Base-by-base conservation (phyloP, 2,888 invertebrate genomes). In the Rhogogaster chlorosoma region DNA sequence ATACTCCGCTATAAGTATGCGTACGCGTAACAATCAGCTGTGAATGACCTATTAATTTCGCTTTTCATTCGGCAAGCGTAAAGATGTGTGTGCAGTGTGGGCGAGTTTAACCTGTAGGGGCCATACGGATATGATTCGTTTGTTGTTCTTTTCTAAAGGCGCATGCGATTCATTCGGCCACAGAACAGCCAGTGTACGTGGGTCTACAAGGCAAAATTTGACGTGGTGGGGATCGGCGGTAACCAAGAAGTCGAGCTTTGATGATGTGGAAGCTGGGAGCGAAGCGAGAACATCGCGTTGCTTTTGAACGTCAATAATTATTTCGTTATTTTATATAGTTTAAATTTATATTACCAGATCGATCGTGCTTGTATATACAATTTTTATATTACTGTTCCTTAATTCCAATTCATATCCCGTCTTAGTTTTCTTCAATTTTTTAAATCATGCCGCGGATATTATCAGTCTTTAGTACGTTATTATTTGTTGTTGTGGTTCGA, bases 401-500 rank as follows among this genome's bases (percentile, higher is more conserved):
- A 29, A 22, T 22, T 45, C 42, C 6, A 22, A 38, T 32, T 38
- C 2, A 73, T 18, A 22, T 15, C 22, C 22, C 26, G 38, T 42
- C 18, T 22, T 38, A n/a, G 18, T 71, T 42, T 12, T 49, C 5
- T 77, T 2, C 12, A 73, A 73, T 26, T 61, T 80, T 57, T n/a
- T 12, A 42, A 83, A 83, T 83, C 83, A 83, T 83, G 83, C 67
- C 45, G 83, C 83, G 83, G 7, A 26, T 83, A 18, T 29, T 84
- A 18, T 9, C 85, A 42, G 80, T 87, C 61, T 90, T 89, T 53
- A 61, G 61, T 80, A 32, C 53, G 6, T 42, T 84, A 26, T 57
- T 86, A 36, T 78, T 87, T 71, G 90, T 89, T 64, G 87, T 91
- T 83, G 85, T 91, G 80, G 94, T 94, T 38, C 92, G 93, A 77